A percentile compares a stretch with the other conserved stretches of the same genome.
These are phyloP conservation scores for Drosophila chauvacae DNA, from an alignment of 1,140 invertebrate genomes.

Conservation along the genomic window DNA sequence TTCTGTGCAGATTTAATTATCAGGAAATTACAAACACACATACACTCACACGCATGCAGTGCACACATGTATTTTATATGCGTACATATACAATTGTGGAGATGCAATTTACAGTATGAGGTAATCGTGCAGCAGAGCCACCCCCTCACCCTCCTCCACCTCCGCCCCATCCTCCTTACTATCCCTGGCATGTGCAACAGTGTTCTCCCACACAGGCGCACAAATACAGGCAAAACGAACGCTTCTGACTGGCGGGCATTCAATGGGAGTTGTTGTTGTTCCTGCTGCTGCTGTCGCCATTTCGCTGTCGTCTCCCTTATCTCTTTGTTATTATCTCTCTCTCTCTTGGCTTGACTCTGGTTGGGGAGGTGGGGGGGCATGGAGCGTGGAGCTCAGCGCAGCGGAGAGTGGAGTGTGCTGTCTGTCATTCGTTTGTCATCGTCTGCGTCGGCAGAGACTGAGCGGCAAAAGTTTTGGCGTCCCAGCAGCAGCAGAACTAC, in stretches of 20 bases:
- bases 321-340: constrained; percentile 81
- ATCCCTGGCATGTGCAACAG: constrained; percentile 23
- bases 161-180: background rate
- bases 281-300: constrained; percentile 43
- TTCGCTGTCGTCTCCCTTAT: constrained; percentile 76
- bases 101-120: constrained; percentile 73
- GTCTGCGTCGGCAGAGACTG: constrained; percentile 28
- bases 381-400: constrained; percentile 5
- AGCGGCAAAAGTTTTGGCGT: constrained; percentile 26
- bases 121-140: constrained; percentile 68
- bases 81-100: constrained; percentile 18
- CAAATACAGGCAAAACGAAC: constrained; percentile 64
- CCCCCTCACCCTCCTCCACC: background rate
- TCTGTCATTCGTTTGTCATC: constrained; percentile 84
- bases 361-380: background rate
- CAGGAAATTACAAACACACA: constrained; percentile 51
- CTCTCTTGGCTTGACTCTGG: constrained; percentile 19
- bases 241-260: constrained; percentile 83
- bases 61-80: constrained; percentile 10
- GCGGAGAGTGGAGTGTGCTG: constrained; percentile 51
- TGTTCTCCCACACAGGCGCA: constrained; percentile 64
- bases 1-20: constrained; percentile 71
- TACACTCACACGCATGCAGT: background rate
- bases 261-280: constrained; percentile 40
- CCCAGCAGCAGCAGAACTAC: constrained; percentile 24